These are phyloP conservation scores for Eledona agricola DNA, from an alignment of 2,888 invertebrate genomes.

Conservation along the genomic window DNA sequence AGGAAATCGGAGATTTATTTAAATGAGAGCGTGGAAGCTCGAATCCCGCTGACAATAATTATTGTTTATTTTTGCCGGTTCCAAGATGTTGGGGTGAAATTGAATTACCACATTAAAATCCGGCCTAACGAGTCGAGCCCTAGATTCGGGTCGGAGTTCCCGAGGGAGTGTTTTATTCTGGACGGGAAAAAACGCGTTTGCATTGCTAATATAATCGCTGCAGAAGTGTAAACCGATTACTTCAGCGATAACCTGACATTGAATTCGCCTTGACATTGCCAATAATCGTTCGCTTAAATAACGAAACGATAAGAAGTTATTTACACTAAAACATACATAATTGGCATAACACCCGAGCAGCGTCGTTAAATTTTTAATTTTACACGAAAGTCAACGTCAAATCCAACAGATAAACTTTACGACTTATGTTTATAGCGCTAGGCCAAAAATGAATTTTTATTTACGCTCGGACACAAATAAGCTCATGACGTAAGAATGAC, in stretches of 20 bases:
- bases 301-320: too few species aligned
- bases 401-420: too few species aligned
- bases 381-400: too few species aligned
- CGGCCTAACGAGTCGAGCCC: constrained; percentile 5
- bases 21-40: background rate
- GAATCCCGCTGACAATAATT: constrained; percentile 3
- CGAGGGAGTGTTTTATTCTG: constrained; percentile 5
- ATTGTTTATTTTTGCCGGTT: constrained; percentile 1
- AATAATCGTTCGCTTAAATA: constrained; percentile 26
- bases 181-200: constrained; percentile 13
- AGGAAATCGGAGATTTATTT: constrained; percentile 4
- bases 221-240: background rate
- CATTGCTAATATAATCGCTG: constrained; percentile 6
- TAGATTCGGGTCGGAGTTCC: constrained; percentile 29
- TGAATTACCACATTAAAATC: too few species aligned
- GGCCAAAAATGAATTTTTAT: constrained; percentile 13
- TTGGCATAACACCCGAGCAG: too few species aligned
- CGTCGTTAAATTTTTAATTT: too few species aligned
- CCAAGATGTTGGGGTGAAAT: too few species aligned
- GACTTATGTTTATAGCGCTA: too few species aligned
- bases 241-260: constrained; percentile 26
- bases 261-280: constrained; percentile 39
- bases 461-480: constrained; percentile 13
- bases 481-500: constrained; percentile 20
- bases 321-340: too few species aligned